Evolutionary conservation across 2,888 invertebrate species (phyloP), one percentile per base, ranked within the genome.

Genomic region (Autographa gamma): DNA sequence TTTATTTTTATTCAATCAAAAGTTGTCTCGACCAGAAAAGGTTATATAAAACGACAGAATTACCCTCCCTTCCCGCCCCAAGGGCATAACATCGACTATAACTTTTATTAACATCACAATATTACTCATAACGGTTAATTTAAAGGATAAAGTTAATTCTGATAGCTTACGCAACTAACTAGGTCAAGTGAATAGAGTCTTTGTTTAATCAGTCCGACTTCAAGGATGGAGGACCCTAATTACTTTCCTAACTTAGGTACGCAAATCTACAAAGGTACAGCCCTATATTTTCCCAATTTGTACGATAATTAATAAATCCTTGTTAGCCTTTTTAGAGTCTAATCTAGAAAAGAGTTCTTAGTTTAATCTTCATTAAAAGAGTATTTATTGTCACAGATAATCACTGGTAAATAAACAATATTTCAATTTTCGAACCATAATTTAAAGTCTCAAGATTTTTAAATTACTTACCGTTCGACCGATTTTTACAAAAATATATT

Each of bases 171-270:
- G 56, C 43, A 38, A 73, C 63, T 62, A 74, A 72, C 74, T 68
- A 63, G 83, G 83, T 79, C 63, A 76, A 82, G 74, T 67, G 63
- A 71, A 69, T 52, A n/a, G 69, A 19, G 68, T 56, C 72, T 66
- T 75, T 83, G 77, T 82, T 80, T 74, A 81, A 83, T 82, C 69
- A 77, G 79, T 69, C 58, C 60, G 66, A 75, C 73, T 77, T 73
- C 73, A 81, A 83, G 81, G 78, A 48, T 64, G 65, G 61, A 58
- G 63, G 66, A 69, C 69, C 75, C 70, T 63, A 83, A 83, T 83
- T 81, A 81, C 83, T 81, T 82, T 83, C 56, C 63, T 73, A 65
- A 83, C 73, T 83, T 70, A 73, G 66, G 79, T 64, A 77, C 67
- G 59, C 69, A 74, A 78, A 73, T 67, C 66, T 72, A 65, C 73